Evolutionary conservation across 2,888 invertebrate genomes (phyloP), one percentile per base, ranked within the genome.

Genomic region (Papilio demoleus): DNA sequence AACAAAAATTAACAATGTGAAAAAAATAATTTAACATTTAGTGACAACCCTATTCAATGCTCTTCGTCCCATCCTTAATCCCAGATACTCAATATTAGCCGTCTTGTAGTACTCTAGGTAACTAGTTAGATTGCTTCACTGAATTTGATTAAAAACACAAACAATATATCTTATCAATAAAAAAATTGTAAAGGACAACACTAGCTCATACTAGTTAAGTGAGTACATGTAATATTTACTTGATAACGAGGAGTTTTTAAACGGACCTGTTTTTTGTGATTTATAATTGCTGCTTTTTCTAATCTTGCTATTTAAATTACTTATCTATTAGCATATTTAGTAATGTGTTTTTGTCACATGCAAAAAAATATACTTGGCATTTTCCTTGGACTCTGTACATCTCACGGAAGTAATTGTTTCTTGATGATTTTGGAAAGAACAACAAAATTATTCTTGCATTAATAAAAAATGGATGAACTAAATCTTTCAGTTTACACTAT

Each of bases 341-440:
- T 60, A 45, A 67, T 66, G 58, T 50, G 24, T 50, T 50, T 47
- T 50, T 50, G 50, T 50, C 24, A 50, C 24, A 24, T 27, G 31
- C 9, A 31, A 53, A 53, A 53, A 53, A 53, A 31, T 31, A 14
- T 24, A 31, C 6, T n/a, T 27, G 12, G 2, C 27, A 6, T n/a
- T n/a, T n/a, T 31, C 53, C 53, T 53, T 53, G 53, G 53, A 53
- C 53, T 53, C n/a, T 53, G 53, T 24, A 27, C 27, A n/a, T 31
- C n/a, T 31, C n/a, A n/a, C 5, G 53, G 53, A 53, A 53, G 53
- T 53, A 27, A 53, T 31, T 3, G 8, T 53, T 8, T 6, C 6
- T 27, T 53, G 53, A 27, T 24, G 6, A 53, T 31, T 53, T 53
- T n/a, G 53, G 27, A 27, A 24, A 5, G 12, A 24, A 53, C 8